Base-by-base conservation (phyloP, 2,888 invertebrate genomes). In the Yponomeuta sedellus region DNA sequence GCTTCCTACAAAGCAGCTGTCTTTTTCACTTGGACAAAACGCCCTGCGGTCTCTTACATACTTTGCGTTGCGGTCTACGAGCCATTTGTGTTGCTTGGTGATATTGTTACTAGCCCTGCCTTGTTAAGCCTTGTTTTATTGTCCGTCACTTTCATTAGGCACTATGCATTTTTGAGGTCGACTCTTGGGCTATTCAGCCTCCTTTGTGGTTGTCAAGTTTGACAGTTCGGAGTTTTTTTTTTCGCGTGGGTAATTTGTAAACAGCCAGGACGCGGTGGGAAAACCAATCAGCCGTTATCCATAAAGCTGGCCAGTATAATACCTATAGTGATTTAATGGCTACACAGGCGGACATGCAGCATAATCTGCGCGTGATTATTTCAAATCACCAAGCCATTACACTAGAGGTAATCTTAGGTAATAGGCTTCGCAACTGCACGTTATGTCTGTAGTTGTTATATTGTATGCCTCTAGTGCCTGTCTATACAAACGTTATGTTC, bases 361-460 rank as follows among this genome's bases (percentile, higher is more conserved):
- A 80, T 87, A 86, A 88, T 88, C 87, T 81, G 34, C 25, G 79
- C 74, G 86, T 82, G 86, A 89, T 90, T 89, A 90, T 90, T 89
- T 90, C 85, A 87, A 88, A 90, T 90, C 85, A 82, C 84, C 86
- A 78, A 78, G 84, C 83, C 86, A 83, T 88, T 81, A 87, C 88
- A 88, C 86, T 88, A 86, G 81, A 80, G 81, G 86, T 88, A 87
- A 89, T 88, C 89, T 86, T 80, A 75, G 72, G 78, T 84, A 85
- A 88, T 86, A 85, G 85, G 80, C 78, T 80, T 78, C n/a, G 11
- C 63, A 61, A 63, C 40, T 5, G 40, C 63, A 63, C 73, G 72
- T 75, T 76, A 79, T 78, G 77, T 58, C 39, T 77, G 71, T 70
- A 70, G 73, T 71, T 72, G 71, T 70, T 72, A 71, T 39, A 34